These are phyloP conservation scores for Tenthredo notha DNA, from an alignment of 2,888 invertebrate species.

Conservation along the genomic window DNA sequence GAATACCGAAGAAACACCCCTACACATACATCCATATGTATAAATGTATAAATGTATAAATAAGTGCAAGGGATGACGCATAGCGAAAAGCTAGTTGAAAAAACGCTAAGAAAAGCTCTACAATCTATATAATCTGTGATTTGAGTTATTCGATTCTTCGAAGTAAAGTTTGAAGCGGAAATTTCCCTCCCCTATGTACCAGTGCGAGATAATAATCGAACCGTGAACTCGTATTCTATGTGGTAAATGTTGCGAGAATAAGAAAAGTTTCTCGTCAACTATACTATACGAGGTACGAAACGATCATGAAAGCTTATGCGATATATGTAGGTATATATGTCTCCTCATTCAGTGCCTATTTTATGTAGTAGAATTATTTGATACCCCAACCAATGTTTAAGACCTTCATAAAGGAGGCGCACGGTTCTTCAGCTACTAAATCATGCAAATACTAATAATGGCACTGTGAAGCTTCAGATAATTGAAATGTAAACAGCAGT, in stretches of 20 bases:
- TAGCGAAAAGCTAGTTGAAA: neutral
- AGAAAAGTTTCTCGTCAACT: slow-evolving; percentile 37
- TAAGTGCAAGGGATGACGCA: neutral
- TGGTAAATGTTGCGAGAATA: slow-evolving; percentile 26
- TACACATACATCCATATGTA: neutral
- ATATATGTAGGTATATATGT: no score
- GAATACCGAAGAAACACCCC: neutral
- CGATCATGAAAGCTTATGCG: neutral
- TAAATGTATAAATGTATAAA: neutral
- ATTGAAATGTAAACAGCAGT: slow-evolving; percentile 75
- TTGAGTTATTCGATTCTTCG: slow-evolving; percentile 19
- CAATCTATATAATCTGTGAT: neutral
- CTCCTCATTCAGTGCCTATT: neutral
- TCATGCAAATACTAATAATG: slow-evolving; percentile 75
- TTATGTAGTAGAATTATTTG: slow-evolving; percentile 14
- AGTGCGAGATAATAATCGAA: slow-evolving; percentile 5
- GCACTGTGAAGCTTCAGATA: slow-evolving; percentile 70
- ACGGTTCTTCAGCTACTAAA: slow-evolving; percentile 69
- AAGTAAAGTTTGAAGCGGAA: neutral
- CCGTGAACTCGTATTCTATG: slow-evolving; percentile 18
- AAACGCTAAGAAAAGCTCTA: neutral
- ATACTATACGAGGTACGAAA: neutral
- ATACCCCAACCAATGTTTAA: slow-evolving; percentile 60
- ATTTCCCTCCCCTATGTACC: neutral
- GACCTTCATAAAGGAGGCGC: slow-evolving; percentile 57